These are phyloP conservation scores for Ceriagrion tenellum DNA, from an alignment of 2,888 invertebrate species.

Conservation along the genomic window DNA sequence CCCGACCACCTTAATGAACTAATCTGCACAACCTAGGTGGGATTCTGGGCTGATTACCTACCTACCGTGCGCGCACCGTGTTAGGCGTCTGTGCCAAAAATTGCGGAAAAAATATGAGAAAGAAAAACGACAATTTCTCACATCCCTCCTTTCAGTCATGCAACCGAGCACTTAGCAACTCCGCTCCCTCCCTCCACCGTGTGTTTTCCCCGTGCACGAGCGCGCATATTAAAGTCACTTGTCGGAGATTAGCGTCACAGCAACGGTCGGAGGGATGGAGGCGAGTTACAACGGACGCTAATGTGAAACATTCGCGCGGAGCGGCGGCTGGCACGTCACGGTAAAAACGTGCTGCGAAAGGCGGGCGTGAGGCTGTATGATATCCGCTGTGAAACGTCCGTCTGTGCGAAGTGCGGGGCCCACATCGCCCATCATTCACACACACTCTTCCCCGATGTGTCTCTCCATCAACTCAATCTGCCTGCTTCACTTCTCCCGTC, in stretches of 20 bases:
- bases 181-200: background rate
- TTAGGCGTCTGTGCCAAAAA: background rate
- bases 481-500: too few relatives aligned
- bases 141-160: background rate
- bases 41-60: background rate
- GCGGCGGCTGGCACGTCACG: background rate
- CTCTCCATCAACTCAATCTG: too few relatives aligned
- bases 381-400: too few relatives aligned
- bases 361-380: background rate
- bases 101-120: background rate
- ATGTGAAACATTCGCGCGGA: background rate
- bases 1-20: background rate
- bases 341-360: background rate
- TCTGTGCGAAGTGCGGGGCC: too few relatives aligned
- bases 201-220: background rate
- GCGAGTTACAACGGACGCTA: background rate
- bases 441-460: too few relatives aligned
- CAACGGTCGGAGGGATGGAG: background rate
- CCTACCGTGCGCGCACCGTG: background rate
- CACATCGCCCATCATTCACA: too few relatives aligned
- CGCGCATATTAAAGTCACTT: background rate
- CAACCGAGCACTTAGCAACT: background rate
- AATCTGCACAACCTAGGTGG: background rate
- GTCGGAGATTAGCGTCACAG: constrained; percentile 20
- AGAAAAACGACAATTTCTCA: background rate